These are phyloP conservation scores for Ooceraea biroi DNA, from an alignment of 1,140 invertebrate species.

Conservation along the genomic window DNA sequence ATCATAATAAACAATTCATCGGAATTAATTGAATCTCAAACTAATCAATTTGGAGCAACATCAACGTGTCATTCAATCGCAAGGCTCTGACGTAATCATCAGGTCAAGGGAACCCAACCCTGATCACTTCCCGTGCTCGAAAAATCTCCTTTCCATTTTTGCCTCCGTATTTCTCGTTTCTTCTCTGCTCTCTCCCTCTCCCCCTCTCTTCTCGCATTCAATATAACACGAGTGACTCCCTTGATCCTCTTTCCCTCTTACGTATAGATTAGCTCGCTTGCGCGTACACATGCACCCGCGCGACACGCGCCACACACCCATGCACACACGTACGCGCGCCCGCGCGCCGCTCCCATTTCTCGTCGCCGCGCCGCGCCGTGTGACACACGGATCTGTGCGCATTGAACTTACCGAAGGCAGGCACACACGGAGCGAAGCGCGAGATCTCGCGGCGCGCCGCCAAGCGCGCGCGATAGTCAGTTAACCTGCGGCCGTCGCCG, in stretches of 20 bases:
- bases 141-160: too few relatives aligned
- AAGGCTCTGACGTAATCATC: too few relatives aligned
- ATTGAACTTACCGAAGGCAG: slow-evolving; percentile 83
- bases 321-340: background rate
- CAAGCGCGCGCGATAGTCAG: background rate
- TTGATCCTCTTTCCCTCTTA: background rate
- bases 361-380: slow-evolving; percentile 10
- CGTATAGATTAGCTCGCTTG: slow-evolving; percentile 16
- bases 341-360: slow-evolving; percentile 55
- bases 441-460: slow-evolving; percentile 52
- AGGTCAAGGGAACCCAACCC: too few relatives aligned
- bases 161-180: too few relatives aligned
- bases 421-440: slow-evolving; percentile 41
- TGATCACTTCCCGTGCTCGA: too few relatives aligned
- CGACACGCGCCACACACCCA: background rate
- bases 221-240: too few relatives aligned
- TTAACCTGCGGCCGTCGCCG: slow-evolving; percentile 13
- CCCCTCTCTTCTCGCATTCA: background rate
- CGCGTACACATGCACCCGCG: background rate
- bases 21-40: too few relatives aligned
- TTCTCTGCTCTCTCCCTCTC: too few relatives aligned
- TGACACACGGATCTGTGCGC: slow-evolving; percentile 82
- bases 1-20: too few relatives aligned
- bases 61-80: too few relatives aligned
- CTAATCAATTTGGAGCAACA: too few relatives aligned